Conservation (phyloP, 2,797 vertebrate genomes). For the Betta splendens region DNA sequence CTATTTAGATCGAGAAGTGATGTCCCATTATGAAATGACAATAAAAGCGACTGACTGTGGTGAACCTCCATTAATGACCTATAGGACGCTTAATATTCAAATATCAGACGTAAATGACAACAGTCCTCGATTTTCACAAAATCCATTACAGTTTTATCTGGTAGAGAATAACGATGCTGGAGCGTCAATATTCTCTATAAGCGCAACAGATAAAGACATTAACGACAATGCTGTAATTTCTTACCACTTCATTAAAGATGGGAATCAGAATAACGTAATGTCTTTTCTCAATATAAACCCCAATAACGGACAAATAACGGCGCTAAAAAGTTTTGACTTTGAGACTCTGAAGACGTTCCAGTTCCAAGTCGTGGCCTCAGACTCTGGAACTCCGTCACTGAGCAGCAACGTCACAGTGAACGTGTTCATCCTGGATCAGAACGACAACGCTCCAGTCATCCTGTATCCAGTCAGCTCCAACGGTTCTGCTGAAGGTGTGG, state of each 20-base stretch:
- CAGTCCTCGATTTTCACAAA: slow-evolving; percentile 59
- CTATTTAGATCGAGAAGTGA: slow-evolving; percentile 75
- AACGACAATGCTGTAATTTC: slow-evolving; percentile 66
- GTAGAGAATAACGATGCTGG: slow-evolving; percentile 73
- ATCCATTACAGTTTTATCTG: slow-evolving; percentile 61
- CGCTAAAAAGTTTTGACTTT: not conserved
- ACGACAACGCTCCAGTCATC: too few species aligned
- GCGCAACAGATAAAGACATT: slow-evolving; percentile 62
- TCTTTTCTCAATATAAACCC: slow-evolving; percentile 73
- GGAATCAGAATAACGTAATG: slow-evolving; percentile 17
- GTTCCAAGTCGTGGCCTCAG: too few species aligned
- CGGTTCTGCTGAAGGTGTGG: too few species aligned
- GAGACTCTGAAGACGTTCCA: slow-evolving; percentile 4
- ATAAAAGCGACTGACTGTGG: slow-evolving; percentile 81
- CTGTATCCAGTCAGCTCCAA: too few species aligned
- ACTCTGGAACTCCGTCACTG: too few species aligned
- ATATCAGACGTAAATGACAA: slow-evolving; percentile 77
- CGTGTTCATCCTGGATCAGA: too few species aligned
- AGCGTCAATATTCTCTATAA: slow-evolving; percentile 64
- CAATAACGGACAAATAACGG: slow-evolving; percentile 67
- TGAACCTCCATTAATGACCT: slow-evolving; percentile 69
- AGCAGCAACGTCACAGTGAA: too few species aligned
- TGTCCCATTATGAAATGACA: slow-evolving; percentile 73
- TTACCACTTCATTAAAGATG: slow-evolving; percentile 53
- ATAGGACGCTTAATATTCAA: slow-evolving; percentile 54